Evolutionary conservation across 2,888 invertebrate genomes (phyloP), one percentile per base, ranked within the genome.

Genomic region (Choreutis nemorana): DNA sequence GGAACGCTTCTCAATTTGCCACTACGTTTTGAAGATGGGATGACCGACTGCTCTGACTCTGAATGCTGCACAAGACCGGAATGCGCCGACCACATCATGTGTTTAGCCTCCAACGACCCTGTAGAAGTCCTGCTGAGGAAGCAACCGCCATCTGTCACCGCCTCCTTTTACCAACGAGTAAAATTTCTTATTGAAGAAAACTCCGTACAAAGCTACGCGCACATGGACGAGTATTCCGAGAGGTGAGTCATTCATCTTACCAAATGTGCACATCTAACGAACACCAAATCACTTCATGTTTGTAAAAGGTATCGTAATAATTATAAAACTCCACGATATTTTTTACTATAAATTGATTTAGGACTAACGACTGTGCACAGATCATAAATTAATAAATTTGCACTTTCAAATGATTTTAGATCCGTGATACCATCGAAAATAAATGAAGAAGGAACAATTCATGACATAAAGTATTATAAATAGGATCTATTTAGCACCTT

Each of bases 121-220:
- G 92, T 94, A 10, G 97, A 97, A 66, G 97, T 99, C 9, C 83
- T 99, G 16, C 85, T 97, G 4, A 85, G 97, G 30, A 97, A 97
- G 71, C 96, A 97, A 55, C 95, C 97, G 1, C 96, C 97, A 2
- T 93, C 94, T 23, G 94, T 95, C 45, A 97, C 97, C 13, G 96
- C 97, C 2, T 95, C 96, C 16, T 99, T 99, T 82, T 96, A 95
- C 65, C 96, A 98, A 64, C 86, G 97, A 32, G 96, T 97, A 71
- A 93, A 94, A 66, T 99, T 99, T 80, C 87, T 99, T 46, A 94
- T 99, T 42, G 97, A 98, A 80, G 96, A 97, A 70, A 95, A 97
- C 72, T 96, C 96, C 40, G 97, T 98, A 35, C 99, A 99, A 79
- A 95, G 94, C 58, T 98, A 98, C 78, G 96, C 97, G 28, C 94